These are phyloP conservation scores for Litocranius walleri DNA, from an alignment of 2,113 vertebrate genomes.

Conservation along the genomic window DNA sequence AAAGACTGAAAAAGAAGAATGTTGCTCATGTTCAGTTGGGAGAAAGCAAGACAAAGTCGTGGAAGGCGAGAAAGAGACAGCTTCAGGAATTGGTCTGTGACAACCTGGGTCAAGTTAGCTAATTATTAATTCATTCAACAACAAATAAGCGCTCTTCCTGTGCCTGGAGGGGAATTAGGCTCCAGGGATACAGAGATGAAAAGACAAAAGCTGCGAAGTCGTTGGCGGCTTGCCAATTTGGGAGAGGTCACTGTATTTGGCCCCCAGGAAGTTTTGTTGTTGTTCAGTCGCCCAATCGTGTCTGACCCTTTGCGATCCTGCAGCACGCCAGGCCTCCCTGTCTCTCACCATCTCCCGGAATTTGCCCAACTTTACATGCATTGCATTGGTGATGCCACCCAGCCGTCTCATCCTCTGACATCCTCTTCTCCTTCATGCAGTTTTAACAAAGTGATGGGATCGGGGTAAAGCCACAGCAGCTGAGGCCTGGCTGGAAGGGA, in stretches of 20 bases:
- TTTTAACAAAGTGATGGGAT: background rate
- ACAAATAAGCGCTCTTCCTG: background rate
- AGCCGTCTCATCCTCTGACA: background rate
- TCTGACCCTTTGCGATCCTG: background rate
- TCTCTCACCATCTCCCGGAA: background rate
- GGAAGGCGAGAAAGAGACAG: background rate
- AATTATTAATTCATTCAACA: background rate
- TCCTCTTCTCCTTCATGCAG: background rate
- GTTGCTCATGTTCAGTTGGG: background rate
- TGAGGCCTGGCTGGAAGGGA: background rate
- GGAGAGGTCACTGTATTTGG: background rate
- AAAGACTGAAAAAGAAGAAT: background rate
- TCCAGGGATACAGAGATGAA: background rate
- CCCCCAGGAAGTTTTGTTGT: background rate
- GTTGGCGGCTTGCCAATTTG: background rate
- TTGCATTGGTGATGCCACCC: background rate
- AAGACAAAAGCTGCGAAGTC: background rate
- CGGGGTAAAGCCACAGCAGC: background rate
- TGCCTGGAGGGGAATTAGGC: background rate
- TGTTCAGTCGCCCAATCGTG: fast-evolving
- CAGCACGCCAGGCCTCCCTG: background rate
- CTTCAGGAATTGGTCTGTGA: background rate
- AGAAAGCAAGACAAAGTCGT: background rate
- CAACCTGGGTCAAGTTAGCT: background rate
- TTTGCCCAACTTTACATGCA: background rate